Percentiles rank a stretch among this genome's conserved stretches.
Conservation (phyloP, 2,888 invertebrate species). For the Meloe dianella region DNA sequence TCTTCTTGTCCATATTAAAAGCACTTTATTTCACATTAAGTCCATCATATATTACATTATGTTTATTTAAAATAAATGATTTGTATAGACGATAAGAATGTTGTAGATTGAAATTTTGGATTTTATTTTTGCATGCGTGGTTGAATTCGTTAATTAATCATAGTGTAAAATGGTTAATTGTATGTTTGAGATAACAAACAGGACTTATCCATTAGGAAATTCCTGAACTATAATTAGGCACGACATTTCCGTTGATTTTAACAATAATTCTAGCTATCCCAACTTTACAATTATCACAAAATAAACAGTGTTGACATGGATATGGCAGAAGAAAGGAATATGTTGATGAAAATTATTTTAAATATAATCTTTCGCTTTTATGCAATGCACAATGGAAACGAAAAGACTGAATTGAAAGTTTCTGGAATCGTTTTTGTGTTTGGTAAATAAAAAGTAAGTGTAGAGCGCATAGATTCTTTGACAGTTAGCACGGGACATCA, state of each 20-base stretch:
- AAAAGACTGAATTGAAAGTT: slow-evolving; percentile 40
- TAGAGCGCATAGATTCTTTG: slow-evolving; percentile 39
- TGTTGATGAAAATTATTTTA: slow-evolving; percentile 26
- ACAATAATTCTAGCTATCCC: slow-evolving; percentile 18
- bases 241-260: slow-evolving; percentile 28
- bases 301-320: background rate
- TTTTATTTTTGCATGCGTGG: slow-evolving; percentile 16
- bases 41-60: slow-evolving; percentile 5
- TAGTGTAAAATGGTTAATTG: slow-evolving; percentile 16
- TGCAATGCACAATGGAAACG: slow-evolving; percentile 27
- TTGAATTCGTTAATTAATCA: slow-evolving; percentile 25
- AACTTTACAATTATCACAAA: slow-evolving; percentile 16
- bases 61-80: background rate
- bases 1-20: background rate
- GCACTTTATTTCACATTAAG: background rate
- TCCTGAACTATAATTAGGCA: slow-evolving; percentile 25
- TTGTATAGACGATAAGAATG: background rate
- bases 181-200: slow-evolving; percentile 26
- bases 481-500: slow-evolving; percentile 49
- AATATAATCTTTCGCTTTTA: slow-evolving; percentile 28
- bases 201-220: slow-evolving; percentile 33
- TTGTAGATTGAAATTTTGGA: background rate
- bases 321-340: background rate
- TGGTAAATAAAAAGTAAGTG: slow-evolving; percentile 36
- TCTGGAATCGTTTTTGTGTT: slow-evolving; percentile 13